Evolutionary conservation across 92 coral and sea anemone species (phyloP), one percentile per base, ranked within the genome.

Genomic region (Zoanthus gigantus): DNA sequence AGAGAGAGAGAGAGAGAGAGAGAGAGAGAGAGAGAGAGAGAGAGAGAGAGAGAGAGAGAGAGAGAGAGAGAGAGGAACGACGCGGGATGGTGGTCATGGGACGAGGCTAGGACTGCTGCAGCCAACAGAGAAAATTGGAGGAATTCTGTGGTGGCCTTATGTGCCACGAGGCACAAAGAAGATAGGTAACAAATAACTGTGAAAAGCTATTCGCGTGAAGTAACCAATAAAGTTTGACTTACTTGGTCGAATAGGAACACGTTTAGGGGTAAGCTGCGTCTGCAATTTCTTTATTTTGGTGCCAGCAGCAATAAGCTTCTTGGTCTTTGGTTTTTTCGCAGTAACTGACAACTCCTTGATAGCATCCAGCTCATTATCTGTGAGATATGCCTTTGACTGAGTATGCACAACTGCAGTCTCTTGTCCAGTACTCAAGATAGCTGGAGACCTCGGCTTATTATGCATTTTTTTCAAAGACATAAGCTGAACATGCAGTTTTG

Each of bases 281-380:
- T 68, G 71, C 11, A 14, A 16, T 45, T 65, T 31, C 7, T 23
- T 67, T 29, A 16, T 32, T 15, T 50, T 28, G 57, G 44, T 29
- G 15, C 47, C 46, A 7, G 85, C 52, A 8, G 85, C 5, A 3
- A 10, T 47, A 31, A 9, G 31, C 30, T 23, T 12, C 6, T 71
- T 13, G 47, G 61, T 17, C 29, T 65, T 47, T 15, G 76, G 58
- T 47, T 28, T 81, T 32, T n/a, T 53, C 8, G 56, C 47, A 47
- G 75, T 31, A 81, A 44, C 74, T 12, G 85, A 81, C 23, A 81
- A 73, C 12, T 47, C 34, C 11, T 53, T 81, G 12, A 81, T 81
- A 37, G 85, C 63, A 7, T 45, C 75, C 42, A 81, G 31, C 4
- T 65, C 85, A 1, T 9, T 65, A 30, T 66, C 76, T 30, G 85